A percentile compares a stretch with the other conserved stretches of the same genome.
Conservation (phyloP, 2,888 invertebrate species). For the Philhelius pedissequus region DNA sequence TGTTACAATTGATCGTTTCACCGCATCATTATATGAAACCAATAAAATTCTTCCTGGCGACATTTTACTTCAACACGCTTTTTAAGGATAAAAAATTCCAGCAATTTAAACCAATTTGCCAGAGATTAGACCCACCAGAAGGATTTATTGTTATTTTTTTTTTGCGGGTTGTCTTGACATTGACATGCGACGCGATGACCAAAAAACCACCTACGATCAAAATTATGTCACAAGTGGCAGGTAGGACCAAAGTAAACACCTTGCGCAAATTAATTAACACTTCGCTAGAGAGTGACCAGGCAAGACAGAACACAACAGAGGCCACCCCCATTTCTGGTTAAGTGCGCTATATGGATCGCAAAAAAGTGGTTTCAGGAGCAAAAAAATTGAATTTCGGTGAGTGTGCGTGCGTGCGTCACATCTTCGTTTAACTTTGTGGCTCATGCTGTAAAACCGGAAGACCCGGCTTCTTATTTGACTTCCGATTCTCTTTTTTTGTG, state of each 20-base stretch:
- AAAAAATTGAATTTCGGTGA: neutral
- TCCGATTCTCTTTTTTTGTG: slow-evolving; percentile 51
- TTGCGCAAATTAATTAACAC: slow-evolving; percentile 68
- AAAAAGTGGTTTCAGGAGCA: neutral
- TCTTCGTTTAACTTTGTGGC: slow-evolving; percentile 20
- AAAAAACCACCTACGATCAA: slow-evolving; percentile 54
- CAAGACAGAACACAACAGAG: slow-evolving; percentile 10
- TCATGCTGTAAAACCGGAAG: slow-evolving; percentile 65
- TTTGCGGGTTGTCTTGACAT: neutral
- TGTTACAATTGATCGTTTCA: neutral
- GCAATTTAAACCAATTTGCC: slow-evolving; percentile 31
- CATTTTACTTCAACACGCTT: neutral
- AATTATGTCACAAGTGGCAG: slow-evolving; percentile 53
- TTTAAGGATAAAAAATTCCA: neutral
- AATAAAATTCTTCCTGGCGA: neutral
- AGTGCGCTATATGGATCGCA: slow-evolving; percentile 44
- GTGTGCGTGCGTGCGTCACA: slow-evolving; percentile 32
- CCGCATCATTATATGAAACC: neutral
- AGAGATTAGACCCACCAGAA: slow-evolving; percentile 35
- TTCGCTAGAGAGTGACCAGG: slow-evolving; percentile 36
- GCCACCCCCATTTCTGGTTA: slow-evolving; percentile 57
- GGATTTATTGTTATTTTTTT: slow-evolving; percentile 35
- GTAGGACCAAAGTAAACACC: slow-evolving; percentile 51
- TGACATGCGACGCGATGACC: slow-evolving; percentile 46
- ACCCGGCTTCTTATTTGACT: slow-evolving; percentile 44